A percentile compares a stretch with the other conserved stretches of the same genome.
Evolutionary conservation across 2,113 vertebrate species (phyloP).

Genomic region (Jaculus jaculus): DNA sequence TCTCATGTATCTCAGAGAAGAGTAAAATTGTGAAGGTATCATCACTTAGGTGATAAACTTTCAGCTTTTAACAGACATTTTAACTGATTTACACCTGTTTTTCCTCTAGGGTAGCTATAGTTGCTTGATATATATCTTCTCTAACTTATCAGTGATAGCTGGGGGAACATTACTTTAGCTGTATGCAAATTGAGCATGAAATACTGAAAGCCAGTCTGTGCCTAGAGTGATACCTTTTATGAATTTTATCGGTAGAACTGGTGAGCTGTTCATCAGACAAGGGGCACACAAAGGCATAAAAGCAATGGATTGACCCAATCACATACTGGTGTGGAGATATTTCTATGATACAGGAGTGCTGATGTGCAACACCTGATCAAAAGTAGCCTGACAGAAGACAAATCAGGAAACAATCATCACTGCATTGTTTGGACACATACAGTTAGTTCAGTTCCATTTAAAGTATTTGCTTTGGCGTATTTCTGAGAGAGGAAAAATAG

Average conservation of each 20-base stretch:
- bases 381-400: background rate
- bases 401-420: constrained; percentile 60
- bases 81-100: constrained; percentile 84
- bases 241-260: constrained; percentile 51
- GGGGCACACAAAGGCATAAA: background rate
- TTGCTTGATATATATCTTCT: constrained; percentile 79
- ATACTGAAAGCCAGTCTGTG: constrained; percentile 42
- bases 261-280: background rate
- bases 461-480: background rate
- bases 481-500: constrained; percentile 5
- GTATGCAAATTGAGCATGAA: constrained; percentile 69
- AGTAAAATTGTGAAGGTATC: constrained; percentile 84
- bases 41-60: constrained; percentile 84
- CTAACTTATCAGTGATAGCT: constrained; percentile 73
- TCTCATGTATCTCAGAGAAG: constrained; percentile 81
- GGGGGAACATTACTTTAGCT: constrained; percentile 70
- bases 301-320: background rate
- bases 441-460: background rate
- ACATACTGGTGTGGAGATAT: background rate
- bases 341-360: background rate
- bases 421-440: constrained; percentile 8
- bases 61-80: constrained; percentile 80
- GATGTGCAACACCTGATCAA: constrained; percentile 61
- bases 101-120: constrained; percentile 78
- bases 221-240: constrained; percentile 12